phyloP scores from a whole-genome alignment of 2,888 invertebrate genomes.

The Metacarcinus magister region DNA sequence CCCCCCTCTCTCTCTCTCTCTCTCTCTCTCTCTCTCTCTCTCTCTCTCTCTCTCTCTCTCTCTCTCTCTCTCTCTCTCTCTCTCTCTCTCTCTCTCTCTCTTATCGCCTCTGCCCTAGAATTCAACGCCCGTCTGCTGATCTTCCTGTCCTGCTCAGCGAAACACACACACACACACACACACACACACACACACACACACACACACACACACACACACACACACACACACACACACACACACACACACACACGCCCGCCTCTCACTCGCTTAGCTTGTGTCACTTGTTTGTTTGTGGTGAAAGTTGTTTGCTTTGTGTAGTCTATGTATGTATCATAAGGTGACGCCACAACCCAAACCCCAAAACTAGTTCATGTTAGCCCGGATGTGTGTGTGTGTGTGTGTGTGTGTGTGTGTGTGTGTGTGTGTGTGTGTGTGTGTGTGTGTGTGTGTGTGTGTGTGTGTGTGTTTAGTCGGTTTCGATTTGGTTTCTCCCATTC shows the following conservation, averaged over 20 bases:
- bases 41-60: constrained; percentile 68
- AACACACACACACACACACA: background rate
- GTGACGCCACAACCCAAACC: background rate
- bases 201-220: no score
- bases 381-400: constrained; percentile 11
- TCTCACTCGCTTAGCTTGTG: no score
- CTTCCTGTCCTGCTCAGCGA: background rate
- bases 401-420: background rate
- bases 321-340: background rate
- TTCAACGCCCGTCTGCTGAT: background rate
- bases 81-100: constrained; percentile 53
- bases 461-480: background rate
- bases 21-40: constrained; percentile 47
- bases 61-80: constrained; percentile 65
- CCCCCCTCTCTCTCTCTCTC: background rate
- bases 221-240: no score
- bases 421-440: background rate
- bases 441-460: background rate
- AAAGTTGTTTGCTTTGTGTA: constrained; percentile 4
- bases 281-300: background rate
- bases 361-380: constrained; percentile 26
- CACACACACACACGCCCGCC: no score
- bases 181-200: no score
- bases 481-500: background rate
- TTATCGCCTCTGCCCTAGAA: background rate